Base-by-base conservation (phyloP, 2,113 vertebrate genomes). In the Cynoglossus semilaevis region DNA sequence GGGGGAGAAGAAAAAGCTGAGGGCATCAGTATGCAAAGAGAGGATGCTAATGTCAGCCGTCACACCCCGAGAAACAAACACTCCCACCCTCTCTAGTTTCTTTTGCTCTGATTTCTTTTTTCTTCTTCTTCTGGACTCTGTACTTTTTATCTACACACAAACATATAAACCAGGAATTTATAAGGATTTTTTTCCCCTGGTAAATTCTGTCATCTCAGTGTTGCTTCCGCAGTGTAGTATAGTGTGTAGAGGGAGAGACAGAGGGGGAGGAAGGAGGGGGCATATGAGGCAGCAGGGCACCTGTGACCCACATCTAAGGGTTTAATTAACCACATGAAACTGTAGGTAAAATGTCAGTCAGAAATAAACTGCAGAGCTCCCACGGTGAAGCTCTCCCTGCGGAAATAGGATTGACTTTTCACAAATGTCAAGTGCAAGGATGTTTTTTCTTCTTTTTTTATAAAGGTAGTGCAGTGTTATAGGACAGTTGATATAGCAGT, bases 301-400 rank as follows among this genome's bases (percentile, higher is more conserved):
- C 63, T 1, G 46, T 74, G 77, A 64, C 83, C 71, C 67, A 72
- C 67, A 77, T 79, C 54, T 58, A 60, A 44, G 37, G 10, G 29
- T 81, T 87, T 88, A 84, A 86, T 88, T 81, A 85, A 59, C 67
- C 74, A 69, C 62, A 75, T 80, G 59, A 85, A 84, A 72, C 66
- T 43, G 72, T 59, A 22, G 68, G 77, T 73, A 75, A 84, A 87
- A 84, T 83, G 78, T 81, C 83, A 83, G 67, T 66, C 63, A 58
- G 63, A 72, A 81, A 81, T 72, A 74, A 79, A 51, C 54, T 63
- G 55, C 10, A 3, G 49, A 59, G 47, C 49, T 1, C 51, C 19
- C 48, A 43, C 13, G 41, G 49, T 60, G 50, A 49, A 46, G 43
- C 1, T 56, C 55, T 50, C 46, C 56, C 72, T 7, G 0, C 1